A percentile compares a stretch with the other conserved stretches of the same genome.
Evolutionary conservation across 2,797 vertebrate genomes (phyloP).

Genomic region (Rousettus madagascariensis): DNA sequence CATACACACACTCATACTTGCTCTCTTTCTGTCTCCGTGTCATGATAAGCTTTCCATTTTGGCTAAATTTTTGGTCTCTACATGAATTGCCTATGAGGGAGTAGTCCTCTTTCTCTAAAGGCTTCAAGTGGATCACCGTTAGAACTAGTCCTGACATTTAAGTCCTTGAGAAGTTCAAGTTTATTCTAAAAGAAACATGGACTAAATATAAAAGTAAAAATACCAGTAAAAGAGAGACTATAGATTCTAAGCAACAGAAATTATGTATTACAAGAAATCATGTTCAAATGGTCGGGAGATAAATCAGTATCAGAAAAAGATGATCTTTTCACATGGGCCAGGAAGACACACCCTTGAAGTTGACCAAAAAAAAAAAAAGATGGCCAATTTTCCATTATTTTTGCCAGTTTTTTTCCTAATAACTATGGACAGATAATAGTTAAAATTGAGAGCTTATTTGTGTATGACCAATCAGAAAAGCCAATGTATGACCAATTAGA

Average conservation of each 20-base stretch:
- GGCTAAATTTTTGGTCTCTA: background rate
- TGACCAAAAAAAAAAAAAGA: background rate
- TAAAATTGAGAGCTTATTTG: constrained; percentile 1
- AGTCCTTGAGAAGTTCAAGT: background rate
- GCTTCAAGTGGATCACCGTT: background rate
- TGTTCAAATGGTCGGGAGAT: background rate
- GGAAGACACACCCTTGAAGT: background rate
- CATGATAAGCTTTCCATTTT: background rate
- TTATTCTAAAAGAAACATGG: background rate
- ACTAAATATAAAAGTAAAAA: constrained; percentile 3
- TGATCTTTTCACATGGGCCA: background rate
- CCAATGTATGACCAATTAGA: background rate
- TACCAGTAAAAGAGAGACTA: background rate
- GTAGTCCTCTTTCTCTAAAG: background rate
- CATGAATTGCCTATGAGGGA: background rate
- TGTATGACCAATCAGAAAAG: background rate
- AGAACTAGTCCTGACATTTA: background rate
- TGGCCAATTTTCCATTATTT: background rate
- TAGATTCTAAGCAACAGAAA: constrained; percentile 22
- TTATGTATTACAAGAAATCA: background rate
- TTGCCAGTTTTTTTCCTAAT: background rate
- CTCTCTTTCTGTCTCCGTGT: background rate
- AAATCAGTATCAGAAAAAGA: background rate
- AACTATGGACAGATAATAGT: background rate
- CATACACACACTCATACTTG: no score